A percentile compares a stretch with the other conserved stretches of the same genome.
These are phyloP conservation scores for human (Homo sapiens) DNA, from an alignment of 2,113 vertebrate genomes.

Conservation along the genomic window DNA sequence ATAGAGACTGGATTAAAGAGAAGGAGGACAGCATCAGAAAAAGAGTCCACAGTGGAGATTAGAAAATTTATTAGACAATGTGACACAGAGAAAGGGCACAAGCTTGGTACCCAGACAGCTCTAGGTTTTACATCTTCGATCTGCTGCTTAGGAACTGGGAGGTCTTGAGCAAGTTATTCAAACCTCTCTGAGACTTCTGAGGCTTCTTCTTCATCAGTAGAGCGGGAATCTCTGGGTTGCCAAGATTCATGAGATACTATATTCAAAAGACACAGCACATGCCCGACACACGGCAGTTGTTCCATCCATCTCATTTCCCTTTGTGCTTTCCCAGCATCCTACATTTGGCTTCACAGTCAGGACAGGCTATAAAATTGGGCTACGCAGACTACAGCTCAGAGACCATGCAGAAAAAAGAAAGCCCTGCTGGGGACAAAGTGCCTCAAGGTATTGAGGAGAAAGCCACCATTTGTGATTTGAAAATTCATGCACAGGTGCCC, in stretches of 20 bases:
- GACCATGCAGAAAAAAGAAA: not conserved
- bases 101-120: not conserved
- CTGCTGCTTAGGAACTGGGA: not conserved
- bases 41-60: fast-evolving
- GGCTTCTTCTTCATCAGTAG: not conserved
- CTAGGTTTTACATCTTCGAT: not conserved
- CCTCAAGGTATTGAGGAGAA: not conserved
- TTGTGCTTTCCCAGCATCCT: fast-evolving
- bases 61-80: too few species aligned
- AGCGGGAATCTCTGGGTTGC: fast-evolving
- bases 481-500: not conserved
- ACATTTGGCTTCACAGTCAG: too few species aligned
- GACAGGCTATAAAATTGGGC: not conserved
- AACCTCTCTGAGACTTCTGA: not conserved
- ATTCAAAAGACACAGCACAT: not conserved
- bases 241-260: not conserved
- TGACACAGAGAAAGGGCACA: too few species aligned
- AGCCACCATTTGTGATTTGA: not conserved
- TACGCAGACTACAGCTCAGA: not conserved
- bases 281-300: fast-evolving
- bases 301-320: too few species aligned
- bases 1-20: not conserved
- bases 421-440: fast-evolving
- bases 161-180: not conserved
- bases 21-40: not conserved